Base-by-base conservation (phyloP, 2,113 vertebrate species). In the Hypomesus transpacificus region DNA sequence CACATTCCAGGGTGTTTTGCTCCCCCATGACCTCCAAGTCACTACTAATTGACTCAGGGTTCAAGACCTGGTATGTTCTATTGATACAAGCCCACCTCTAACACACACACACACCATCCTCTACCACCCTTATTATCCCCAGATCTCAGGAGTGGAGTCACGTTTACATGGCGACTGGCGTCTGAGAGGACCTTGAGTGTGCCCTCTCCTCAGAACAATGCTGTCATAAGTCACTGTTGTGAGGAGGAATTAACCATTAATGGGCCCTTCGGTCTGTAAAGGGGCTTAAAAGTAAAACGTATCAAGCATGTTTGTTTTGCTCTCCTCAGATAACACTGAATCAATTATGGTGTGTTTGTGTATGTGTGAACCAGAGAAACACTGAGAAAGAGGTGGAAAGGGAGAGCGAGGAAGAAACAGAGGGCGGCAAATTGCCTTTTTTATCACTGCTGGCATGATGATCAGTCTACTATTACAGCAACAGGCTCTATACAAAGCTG, bases 161-260 rank as follows among this genome's bases (percentile, higher is more conserved):
- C 14, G 20, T 61, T 64, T 66, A 58, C 39, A 9, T 56, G 28
- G 34, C 65, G 26, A 61, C 46, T 24, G 24, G 57, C 70, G 59
- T 79, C 77, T 74, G 20, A 16, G 59, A 52, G 28, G 70, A 68
- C 68, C 66, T 67, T 73, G 71, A 79, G 53, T 71, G 74, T 21
- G 65, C 68, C 71, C 60, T 56, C 58, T 14, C 34, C 77, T 72
- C 71, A 68, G 50, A 69, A 59, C 20, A 18, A 46, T 53, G 67
- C 70, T 66, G 76, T 52, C 69, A 75, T 82, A 73, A 68, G 74
- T 74, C 71, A 75, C 65, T 66, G 60, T 75, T 66, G 72, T 52
- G 71, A 74, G 72, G 50, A 69, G 62, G 61, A 82, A 74, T 74
- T 66, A 71, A 72, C 69, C 60, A 70, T 75, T 75, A 71, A 74